Evolutionary conservation across 2,113 vertebrate genomes (phyloP), one percentile per base, ranked within the genome.

Genomic region (Dolichotis patagonum): DNA sequence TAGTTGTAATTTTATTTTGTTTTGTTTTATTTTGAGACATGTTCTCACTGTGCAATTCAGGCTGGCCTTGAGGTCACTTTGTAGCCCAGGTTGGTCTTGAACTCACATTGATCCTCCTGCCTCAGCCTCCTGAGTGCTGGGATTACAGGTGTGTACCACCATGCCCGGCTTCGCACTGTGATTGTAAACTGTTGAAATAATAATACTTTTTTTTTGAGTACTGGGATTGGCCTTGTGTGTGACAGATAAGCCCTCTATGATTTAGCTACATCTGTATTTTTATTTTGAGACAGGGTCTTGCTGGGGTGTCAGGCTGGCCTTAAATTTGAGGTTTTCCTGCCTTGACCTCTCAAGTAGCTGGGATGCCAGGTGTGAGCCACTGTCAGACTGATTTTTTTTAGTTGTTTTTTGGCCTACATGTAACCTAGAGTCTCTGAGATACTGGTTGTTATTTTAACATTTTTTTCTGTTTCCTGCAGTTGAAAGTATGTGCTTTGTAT

Each of bases 401-500:
- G 52, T 58, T 88, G 7, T 60, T 95, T 95, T 94, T 30, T 94
- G 19, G 30, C 81, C 0, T 22, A 78, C 19, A 19, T 62, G 19
- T 56, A 90, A 90, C 11, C 5, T 80, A 63, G 62, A 86, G 22
- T 92, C 35, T 88, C 73, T 89, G 63, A 89, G 88, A 43, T 78
- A 85, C 0, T 86, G 35, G 7, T 43, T 88, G n/a, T 94, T 94
- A n/a, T 93, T 90, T 85, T 81, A 94, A 85, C 35, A 52, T 90
- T 88, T 49, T 67, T 1, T 94, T 84, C 13, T 67, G 3, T 95
- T 95, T 89, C 5, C 38, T 93, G 20, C 69, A 11, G 65, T 88
- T 88, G 38, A 89, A 85, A 80, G 87, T 32, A 75, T 95, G 16
- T 97, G 17, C 38, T 94, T 96, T 41, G 38, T 71, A 41, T 86